Conservation (phyloP, 1,140 invertebrate species). For the Brachionus koreanus region DNA sequence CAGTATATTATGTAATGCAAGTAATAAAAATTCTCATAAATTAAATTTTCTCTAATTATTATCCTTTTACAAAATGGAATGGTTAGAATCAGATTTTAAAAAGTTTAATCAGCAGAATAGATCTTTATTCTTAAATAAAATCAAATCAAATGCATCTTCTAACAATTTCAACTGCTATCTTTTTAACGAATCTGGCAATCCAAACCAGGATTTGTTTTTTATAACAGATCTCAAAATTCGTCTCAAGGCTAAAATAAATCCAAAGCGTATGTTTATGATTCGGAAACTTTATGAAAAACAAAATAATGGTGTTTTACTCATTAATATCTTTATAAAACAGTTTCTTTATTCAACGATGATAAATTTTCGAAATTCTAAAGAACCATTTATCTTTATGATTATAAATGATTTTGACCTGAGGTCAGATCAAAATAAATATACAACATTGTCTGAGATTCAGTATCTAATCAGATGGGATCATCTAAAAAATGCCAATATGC, state of each 20-base stretch:
- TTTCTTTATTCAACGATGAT: conserved; percentile 5
- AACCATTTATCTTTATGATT: conserved; percentile 10
- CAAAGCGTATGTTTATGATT: not conserved
- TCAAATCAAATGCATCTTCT: not conserved
- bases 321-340: not conserved
- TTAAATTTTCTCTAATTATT: not conserved
- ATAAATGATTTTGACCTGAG: not conserved
- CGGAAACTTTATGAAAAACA: not conserved
- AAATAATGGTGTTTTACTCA: not conserved
- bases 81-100: not conserved
- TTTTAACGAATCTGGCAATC: not conserved
- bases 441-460: not conserved
- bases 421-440: not conserved
- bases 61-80: not conserved
- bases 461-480: not conserved
- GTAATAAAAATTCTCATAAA: not conserved
- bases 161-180: not conserved
- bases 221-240: not conserved
- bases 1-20: not conserved
- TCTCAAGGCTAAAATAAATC: conserved; percentile 15
- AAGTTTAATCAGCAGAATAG: not conserved
- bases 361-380: conserved; percentile 23
- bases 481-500: not conserved
- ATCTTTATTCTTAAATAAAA: conserved; percentile 14
- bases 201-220: conserved; percentile 3